Evolutionary conservation across 92 coral and sea anemone species (phyloP).

Genomic region (Parazoanthus swiftii): DNA sequence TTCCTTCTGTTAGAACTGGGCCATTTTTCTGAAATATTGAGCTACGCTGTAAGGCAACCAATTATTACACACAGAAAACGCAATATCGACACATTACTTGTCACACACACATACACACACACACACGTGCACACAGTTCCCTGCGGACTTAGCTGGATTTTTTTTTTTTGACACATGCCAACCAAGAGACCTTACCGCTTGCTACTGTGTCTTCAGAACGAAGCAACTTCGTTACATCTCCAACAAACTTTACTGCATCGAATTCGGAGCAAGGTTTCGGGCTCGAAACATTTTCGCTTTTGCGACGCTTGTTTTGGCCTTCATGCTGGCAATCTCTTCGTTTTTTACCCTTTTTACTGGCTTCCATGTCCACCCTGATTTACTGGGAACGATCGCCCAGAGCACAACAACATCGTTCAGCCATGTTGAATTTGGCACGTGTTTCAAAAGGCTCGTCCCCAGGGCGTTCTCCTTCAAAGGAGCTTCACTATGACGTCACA

Average conservation of each 20-base stretch:
- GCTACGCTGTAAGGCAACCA: no score
- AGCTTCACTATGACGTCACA: no score
- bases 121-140: no score
- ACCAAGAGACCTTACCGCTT: background rate
- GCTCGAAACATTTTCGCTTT: background rate
- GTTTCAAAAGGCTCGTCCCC: background rate
- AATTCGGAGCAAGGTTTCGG: background rate
- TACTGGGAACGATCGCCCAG: no score
- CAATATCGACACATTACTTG: no score
- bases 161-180: background rate
- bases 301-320: background rate
- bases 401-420: background rate
- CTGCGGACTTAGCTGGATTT: no score
- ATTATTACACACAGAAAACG: no score
- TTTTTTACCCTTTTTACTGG: background rate
- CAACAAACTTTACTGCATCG: background rate
- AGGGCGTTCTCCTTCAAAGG: background rate
- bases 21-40: no score
- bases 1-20: no score
- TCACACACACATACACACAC: no score
- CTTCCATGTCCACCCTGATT: background rate
- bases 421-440: slow-evolving; percentile 31
- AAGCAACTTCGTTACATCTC: background rate
- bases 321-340: background rate
- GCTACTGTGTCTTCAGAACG: slow-evolving; percentile 14